Percentiles rank a stretch among this genome's conserved stretches.
Conservation (phyloP, 1,140 invertebrate genomes). For the Neotoxoptera formosana region DNA sequence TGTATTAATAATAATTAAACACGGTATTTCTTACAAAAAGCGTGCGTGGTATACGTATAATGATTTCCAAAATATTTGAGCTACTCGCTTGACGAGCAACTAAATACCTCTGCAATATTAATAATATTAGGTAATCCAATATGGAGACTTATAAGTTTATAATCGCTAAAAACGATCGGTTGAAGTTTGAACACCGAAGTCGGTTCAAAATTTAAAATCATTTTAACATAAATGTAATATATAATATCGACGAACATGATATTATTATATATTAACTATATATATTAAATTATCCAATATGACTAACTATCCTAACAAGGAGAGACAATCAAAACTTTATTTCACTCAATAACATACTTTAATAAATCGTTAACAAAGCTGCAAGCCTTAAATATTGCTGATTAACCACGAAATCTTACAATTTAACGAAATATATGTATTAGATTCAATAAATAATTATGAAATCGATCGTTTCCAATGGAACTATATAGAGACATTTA, state of each 20-base stretch:
- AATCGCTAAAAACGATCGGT: not conserved
- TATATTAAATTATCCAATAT: not conserved
- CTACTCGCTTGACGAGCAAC: not conserved
- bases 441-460: not conserved
- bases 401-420: not conserved
- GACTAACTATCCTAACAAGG: not conserved
- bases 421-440: not conserved
- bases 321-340: not conserved
- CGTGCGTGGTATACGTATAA: not conserved
- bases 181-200: not conserved
- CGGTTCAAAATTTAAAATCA: not conserved
- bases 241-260: not conserved
- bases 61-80: not conserved
- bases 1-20: slow-evolving; percentile 1
- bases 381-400: not conserved
- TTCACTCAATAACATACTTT: not conserved
- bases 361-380: not conserved
- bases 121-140: not conserved
- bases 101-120: not conserved
- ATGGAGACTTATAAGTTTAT: not conserved
- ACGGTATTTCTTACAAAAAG: not conserved
- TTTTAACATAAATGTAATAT: not conserved
- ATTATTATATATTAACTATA: not conserved
- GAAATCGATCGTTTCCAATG: not conserved
- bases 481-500: not conserved